phyloP scores from a whole-genome alignment of 2,797 vertebrate genomes.

The Amblyraja radiata region DNA sequence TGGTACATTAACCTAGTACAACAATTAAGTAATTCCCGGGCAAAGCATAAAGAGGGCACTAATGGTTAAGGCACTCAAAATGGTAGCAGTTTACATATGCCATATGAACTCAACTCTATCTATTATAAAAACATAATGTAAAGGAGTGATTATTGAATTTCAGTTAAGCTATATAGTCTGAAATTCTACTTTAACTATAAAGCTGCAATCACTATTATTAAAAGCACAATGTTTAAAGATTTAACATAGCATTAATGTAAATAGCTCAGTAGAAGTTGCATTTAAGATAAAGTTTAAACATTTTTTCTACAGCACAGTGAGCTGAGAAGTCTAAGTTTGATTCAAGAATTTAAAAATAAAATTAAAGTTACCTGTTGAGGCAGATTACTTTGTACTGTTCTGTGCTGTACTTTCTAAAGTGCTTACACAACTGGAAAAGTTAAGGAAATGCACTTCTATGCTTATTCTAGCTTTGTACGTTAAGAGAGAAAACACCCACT shows the following conservation, averaged over 20 bases:
- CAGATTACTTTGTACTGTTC: constrained; percentile 27
- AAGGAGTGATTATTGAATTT: constrained; percentile 27
- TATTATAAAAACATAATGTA: constrained; percentile 19
- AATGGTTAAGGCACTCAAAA: constrained; percentile 73
- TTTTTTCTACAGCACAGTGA: constrained; percentile 7
- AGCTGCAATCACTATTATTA: constrained; percentile 5
- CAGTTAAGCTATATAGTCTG: constrained; percentile 17
- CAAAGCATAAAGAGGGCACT: constrained; percentile 51
- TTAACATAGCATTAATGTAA: constrained; percentile 17
- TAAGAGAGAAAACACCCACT: not conserved
- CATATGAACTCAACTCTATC: constrained; percentile 26
- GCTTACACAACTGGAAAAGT: constrained; percentile 49
- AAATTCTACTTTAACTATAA: not conserved
- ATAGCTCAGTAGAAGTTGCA: constrained; percentile 22
- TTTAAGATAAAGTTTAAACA: constrained; percentile 24
- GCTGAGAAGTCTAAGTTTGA: not conserved
- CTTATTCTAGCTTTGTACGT: not conserved
- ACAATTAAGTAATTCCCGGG: constrained; percentile 22
- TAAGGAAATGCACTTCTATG: constrained; percentile 43
- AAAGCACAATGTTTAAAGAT: constrained; percentile 26
- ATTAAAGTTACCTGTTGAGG: constrained; percentile 24
- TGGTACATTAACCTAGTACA: not conserved
- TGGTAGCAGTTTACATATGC: constrained; percentile 24
- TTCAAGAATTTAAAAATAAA: not conserved
- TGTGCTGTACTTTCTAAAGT: constrained; percentile 51